Evolutionary conservation across 1,140 invertebrate species (phyloP).

Genomic region (Acromyrmex charruanus): DNA sequence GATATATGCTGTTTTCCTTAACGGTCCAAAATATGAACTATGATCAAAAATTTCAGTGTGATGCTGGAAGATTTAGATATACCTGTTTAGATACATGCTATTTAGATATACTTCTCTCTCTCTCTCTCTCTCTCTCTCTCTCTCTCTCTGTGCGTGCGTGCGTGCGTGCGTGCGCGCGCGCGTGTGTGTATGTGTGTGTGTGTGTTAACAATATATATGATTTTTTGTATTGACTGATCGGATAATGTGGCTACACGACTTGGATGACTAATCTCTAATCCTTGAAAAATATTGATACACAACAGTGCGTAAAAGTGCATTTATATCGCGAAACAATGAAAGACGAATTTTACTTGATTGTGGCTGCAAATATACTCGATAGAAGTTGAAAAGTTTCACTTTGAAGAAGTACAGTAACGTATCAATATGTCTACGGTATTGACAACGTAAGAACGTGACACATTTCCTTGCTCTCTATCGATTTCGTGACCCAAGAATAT

Average conservation of each 20-base stretch:
- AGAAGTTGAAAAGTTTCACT: not conserved
- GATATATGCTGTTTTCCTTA: too few relatives aligned
- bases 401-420: not conserved
- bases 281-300: not conserved
- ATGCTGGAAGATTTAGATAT: too few relatives aligned
- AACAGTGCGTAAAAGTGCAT: not conserved
- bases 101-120: too few relatives aligned
- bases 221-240: not conserved
- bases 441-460: constrained; percentile 57
- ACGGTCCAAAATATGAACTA: too few relatives aligned
- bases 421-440: constrained; percentile 44
- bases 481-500: constrained; percentile 54
- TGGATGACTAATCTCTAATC: not conserved
- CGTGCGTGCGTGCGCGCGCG: too few relatives aligned
- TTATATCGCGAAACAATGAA: not conserved
- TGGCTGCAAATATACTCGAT: not conserved
- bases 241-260: too few relatives aligned
- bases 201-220: too few relatives aligned
- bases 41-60: too few relatives aligned
- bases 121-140: too few relatives aligned
- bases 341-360: not conserved
- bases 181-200: too few relatives aligned
- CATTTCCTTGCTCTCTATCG: constrained; percentile 52
- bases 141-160: too few relatives aligned
- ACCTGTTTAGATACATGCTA: too few relatives aligned